phyloP scores from a whole-genome alignment of 2,888 invertebrate genomes.

The Prostheceraeus crozeri region DNA sequence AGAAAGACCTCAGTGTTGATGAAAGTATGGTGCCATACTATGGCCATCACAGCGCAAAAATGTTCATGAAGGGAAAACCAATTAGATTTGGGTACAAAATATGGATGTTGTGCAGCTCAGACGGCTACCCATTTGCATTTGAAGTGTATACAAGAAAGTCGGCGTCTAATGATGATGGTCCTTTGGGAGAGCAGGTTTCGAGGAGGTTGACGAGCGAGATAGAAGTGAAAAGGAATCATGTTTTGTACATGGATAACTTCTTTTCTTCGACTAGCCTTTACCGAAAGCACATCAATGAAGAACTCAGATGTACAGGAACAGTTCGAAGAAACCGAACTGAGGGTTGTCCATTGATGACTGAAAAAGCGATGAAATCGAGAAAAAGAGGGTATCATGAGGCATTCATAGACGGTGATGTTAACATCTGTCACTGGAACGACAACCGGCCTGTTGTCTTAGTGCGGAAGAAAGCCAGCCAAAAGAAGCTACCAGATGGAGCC shows the following conservation, averaged over 20 bases:
- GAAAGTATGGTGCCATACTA: conserved; percentile 53
- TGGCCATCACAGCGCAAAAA: conserved; percentile 43
- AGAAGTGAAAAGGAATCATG: conserved; percentile 2
- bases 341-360: conserved; percentile 2
- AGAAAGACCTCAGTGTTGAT: conserved; percentile 43
- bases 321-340: conserved; percentile 13
- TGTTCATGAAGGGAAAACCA: conserved; percentile 43
- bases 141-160: conserved; percentile 20
- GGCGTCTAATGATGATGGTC: not conserved
- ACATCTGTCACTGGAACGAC: conserved; percentile 4
- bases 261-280: too few relatives aligned
- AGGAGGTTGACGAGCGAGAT: not conserved
- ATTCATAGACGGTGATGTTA: conserved; percentile 2
- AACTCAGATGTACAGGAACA: not conserved
- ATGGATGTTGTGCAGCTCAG: conserved; percentile 39
- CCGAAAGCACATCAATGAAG: too few relatives aligned
- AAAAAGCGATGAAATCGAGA: not conserved
- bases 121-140: conserved; percentile 25
- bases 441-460: conserved; percentile 1
- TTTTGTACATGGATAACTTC: too few relatives aligned
- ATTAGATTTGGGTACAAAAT: conserved; percentile 44
- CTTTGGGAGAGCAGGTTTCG: not conserved
- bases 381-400: not conserved
- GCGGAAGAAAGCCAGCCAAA: not conserved
- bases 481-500: conserved; percentile 4